Percentiles rank a stretch among this genome's conserved stretches.
Evolutionary conservation across 2,888 invertebrate genomes (phyloP).

Genomic region (Autographa pulchrina): DNA sequence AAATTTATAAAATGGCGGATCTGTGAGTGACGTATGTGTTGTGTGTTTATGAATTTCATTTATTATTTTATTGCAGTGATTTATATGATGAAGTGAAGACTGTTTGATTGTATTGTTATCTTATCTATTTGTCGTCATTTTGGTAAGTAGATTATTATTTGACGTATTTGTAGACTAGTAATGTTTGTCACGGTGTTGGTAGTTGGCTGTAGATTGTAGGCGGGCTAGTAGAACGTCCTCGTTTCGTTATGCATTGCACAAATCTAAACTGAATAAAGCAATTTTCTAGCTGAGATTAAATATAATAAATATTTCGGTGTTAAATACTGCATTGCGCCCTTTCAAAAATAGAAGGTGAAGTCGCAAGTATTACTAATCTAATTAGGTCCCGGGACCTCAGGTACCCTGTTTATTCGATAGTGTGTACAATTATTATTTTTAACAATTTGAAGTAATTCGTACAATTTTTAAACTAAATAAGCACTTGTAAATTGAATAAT

Average conservation of each 20-base stretch:
- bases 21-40: slow-evolving; percentile 87
- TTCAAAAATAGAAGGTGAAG: slow-evolving; percentile 6
- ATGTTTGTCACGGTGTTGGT: slow-evolving; percentile 71
- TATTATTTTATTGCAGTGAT: slow-evolving; percentile 70
- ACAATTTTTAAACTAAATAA: background rate
- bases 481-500: background rate
- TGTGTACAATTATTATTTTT: background rate
- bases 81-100: slow-evolving; percentile 78
- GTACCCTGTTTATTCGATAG: slow-evolving; percentile 9
- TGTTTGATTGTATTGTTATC: slow-evolving; percentile 63
- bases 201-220: slow-evolving; percentile 75
- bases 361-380: slow-evolving; percentile 38
- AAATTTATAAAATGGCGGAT: slow-evolving; percentile 86
- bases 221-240: slow-evolving; percentile 70
- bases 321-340: slow-evolving; percentile 45
- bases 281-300: slow-evolving; percentile 18
- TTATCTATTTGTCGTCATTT: slow-evolving; percentile 66
- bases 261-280: slow-evolving; percentile 29
- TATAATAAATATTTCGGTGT: slow-evolving; percentile 1
- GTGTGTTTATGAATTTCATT: slow-evolving; percentile 83
- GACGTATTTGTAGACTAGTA: slow-evolving; percentile 27
- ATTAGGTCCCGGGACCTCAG: slow-evolving; percentile 37
- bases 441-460: background rate
- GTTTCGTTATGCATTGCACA: slow-evolving; percentile 54
- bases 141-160: slow-evolving; percentile 71